These are phyloP conservation scores for Drosophila pandora DNA, from an alignment of 1,140 invertebrate species.

Conservation along the genomic window DNA sequence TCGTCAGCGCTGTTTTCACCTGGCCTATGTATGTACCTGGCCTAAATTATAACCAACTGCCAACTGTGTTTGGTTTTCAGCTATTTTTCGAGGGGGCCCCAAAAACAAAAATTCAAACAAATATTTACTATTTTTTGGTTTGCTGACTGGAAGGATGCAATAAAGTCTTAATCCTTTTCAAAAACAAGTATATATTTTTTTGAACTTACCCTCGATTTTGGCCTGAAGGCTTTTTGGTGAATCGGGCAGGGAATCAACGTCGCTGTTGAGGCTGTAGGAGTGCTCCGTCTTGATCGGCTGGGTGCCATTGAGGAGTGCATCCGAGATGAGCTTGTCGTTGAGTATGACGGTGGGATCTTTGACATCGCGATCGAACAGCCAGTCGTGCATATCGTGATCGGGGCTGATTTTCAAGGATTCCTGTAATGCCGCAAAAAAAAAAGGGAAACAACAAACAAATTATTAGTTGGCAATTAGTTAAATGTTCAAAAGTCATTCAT, in stretches of 20 bases:
- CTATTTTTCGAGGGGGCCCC: slow-evolving; percentile 8
- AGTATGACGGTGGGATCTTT: slow-evolving; percentile 87
- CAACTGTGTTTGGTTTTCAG: slow-evolving; percentile 67
- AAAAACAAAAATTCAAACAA: slow-evolving; percentile 14
- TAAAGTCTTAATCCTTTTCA: background rate
- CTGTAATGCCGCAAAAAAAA: slow-evolving; percentile 80
- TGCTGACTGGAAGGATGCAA: background rate
- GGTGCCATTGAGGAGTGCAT: slow-evolving; percentile 90
- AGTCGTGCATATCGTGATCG: slow-evolving; percentile 86
- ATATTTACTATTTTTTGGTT: background rate
- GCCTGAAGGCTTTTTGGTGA: slow-evolving; percentile 86
- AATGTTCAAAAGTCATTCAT: slow-evolving; percentile 62
- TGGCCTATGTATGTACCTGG: slow-evolving; percentile 53
- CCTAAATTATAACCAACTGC: slow-evolving; percentile 73
- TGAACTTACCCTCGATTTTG: slow-evolving; percentile 86
- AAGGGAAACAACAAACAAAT: slow-evolving; percentile 33
- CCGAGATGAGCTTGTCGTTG: slow-evolving; percentile 95
- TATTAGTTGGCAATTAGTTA: slow-evolving; percentile 59
- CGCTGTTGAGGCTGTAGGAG: slow-evolving; percentile 90
- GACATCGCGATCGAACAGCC: slow-evolving; percentile 85
- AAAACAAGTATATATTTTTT: background rate
- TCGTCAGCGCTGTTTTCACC: slow-evolving; percentile 44
- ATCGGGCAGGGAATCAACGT: slow-evolving; percentile 87
- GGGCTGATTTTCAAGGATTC: slow-evolving; percentile 86
- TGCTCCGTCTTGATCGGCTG: slow-evolving; percentile 93